Percentiles rank a stretch among this genome's conserved stretches.
phyloP scores from a whole-genome alignment of 2,113 vertebrate species.

The Isurus oxyrinchus region DNA sequence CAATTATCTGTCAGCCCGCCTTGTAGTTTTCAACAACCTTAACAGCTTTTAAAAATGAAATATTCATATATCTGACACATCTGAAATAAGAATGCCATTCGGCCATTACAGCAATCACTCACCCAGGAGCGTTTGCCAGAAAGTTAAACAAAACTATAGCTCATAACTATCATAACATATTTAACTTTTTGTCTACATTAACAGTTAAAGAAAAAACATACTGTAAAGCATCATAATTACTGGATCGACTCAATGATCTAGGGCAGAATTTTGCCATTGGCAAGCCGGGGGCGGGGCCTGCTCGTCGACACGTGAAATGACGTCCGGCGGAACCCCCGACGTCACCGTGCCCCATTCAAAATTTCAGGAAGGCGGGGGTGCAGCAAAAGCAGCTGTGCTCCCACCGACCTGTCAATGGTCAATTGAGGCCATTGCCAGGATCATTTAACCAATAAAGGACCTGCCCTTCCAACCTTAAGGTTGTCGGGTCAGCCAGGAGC shows the following conservation, averaged over 20 bases:
- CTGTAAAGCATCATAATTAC: not conserved
- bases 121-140: not conserved
- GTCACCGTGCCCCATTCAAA: no score
- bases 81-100: not conserved
- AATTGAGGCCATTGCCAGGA: no score
- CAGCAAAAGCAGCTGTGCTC: no score
- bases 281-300: no score
- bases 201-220: not conserved
- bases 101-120: constrained; percentile 6
- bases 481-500: no score
- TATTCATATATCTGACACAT: constrained; percentile 24
- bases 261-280: no score
- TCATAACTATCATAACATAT: not conserved
- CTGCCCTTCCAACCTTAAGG: no score
- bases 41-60: constrained; percentile 32
- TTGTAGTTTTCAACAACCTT: not conserved
- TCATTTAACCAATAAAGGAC: no score
- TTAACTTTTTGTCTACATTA: not conserved
- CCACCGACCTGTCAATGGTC: no score
- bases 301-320: no score
- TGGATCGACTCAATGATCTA: not conserved
- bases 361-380: no score
- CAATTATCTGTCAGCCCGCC: constrained; percentile 23
- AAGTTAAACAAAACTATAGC: not conserved
- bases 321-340: no score